Evolutionary conservation across 2,888 invertebrate genomes (phyloP), one percentile per base, ranked within the genome.

Genomic region (Anticlea derivata): DNA sequence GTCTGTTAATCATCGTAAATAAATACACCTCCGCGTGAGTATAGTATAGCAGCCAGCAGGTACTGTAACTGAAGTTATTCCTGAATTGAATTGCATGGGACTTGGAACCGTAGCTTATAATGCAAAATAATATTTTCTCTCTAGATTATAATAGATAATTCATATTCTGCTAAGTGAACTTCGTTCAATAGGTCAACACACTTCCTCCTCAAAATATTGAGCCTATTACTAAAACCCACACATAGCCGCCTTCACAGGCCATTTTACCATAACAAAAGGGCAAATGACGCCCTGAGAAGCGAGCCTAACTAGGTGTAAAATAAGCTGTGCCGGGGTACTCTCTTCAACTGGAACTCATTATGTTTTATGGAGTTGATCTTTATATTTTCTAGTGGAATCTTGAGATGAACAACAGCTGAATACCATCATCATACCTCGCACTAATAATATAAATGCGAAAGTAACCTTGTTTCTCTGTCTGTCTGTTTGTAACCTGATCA

Each of bases 251-350:
- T 46, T 39, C 37, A 33, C 50, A 22, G 47, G 26, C 11, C 23
- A 47, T 38, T 50, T 54, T 50, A 50, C 45, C 55, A 55, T 50
- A 39, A 55, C 50, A 55, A 55, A 50, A 33, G 39, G 38, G 38
- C 2, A 8, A 33, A 47, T 50, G 46, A 41, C 33, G 39, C 29
- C 43, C 29, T 47, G 63, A 70, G 72, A 71, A 73, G 71, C 66
- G 73, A 66, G 76, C 73, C 70, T 80, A 83, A 86, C 85, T 78
- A 83, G 76, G 83, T 84, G 84, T 85, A 80, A 82, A 84, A 79
- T 77, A 77, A 78, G 75, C 71, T 67, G 66, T 61, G 48, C 39
- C 55, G 63, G 56, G 58, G 65, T 65, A 63, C 65, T 74, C 73
- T 73, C 20, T 29, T 33, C 27, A 22, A 34, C 39, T 41, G 48